These are phyloP conservation scores for Dunckerocampus dactyliophorus DNA, from an alignment of 2,113 vertebrate species.

Conservation along the genomic window DNA sequence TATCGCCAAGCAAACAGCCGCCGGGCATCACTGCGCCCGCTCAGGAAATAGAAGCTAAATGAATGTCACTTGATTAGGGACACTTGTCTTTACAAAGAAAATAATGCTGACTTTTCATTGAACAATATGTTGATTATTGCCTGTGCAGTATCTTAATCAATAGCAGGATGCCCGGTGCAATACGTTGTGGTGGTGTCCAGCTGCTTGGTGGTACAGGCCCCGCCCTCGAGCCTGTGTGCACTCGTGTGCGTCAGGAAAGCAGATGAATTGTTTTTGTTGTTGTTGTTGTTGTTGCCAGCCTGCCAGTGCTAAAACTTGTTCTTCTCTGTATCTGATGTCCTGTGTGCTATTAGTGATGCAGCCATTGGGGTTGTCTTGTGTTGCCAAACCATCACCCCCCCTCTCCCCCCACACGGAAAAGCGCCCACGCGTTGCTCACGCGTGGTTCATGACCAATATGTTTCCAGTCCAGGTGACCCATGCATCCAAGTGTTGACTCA, in stretches of 20 bases:
- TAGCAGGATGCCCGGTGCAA: no score
- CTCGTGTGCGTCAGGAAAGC: background rate
- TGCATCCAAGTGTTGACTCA: constrained; percentile 99
- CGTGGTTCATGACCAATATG: constrained; percentile 99
- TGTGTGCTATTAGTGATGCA: constrained; percentile 99
- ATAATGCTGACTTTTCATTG: no score
- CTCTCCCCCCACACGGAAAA: constrained; percentile 81
- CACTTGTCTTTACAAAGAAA: no score
- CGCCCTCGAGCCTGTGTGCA: background rate
- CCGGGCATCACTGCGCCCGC: background rate
- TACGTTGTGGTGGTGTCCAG: no score
- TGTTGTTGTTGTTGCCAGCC: constrained; percentile 45
- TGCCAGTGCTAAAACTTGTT: constrained; percentile 91
- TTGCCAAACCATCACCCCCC: constrained; percentile 89
- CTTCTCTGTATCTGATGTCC: constrained; percentile 99
- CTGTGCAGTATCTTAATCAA: no score
- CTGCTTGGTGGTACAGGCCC: background rate
- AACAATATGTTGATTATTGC: no score
- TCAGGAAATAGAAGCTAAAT: background rate
- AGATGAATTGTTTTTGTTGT: constrained; percentile 37
- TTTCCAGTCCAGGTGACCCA: constrained; percentile 99
- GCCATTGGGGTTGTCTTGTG: constrained; percentile 99
- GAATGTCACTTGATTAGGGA: no score
- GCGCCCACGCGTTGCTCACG: constrained; percentile 99
- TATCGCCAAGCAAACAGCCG: background rate